Base-by-base conservation (phyloP, 2,888 invertebrate genomes). In the Heteropelma amictum region DNA sequence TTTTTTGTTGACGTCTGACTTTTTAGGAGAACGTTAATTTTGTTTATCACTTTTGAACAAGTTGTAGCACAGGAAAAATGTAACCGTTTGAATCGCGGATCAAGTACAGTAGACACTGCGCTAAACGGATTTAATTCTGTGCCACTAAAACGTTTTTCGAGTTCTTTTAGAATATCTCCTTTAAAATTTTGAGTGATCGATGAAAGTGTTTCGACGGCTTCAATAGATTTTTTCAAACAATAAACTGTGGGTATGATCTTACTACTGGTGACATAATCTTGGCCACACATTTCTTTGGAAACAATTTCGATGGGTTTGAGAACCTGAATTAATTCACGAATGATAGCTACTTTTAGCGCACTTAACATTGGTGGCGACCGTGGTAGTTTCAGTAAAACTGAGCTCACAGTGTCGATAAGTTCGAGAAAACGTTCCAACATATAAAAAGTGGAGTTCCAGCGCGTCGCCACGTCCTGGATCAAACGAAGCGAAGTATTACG, bases 391-490 rank as follows among this genome's bases (percentile, higher is more conserved):
- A 76, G 49, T 12, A 79, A 42, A 12, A 64, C 69, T 6, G 72
- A 38, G 49, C 51, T 65, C n/a, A 76, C 54, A 54, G n/a, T 60
- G 30, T 53, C 56, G n/a, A 58, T 53, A 3, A 68, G 51, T 23
- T 53, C 72, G n/a, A 70, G 54, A 49, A 77, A 77, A 47, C 79
- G 53, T 45, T 54, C 67, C 14, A 80, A 33, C 80, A 81, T 77
- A 8, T 72, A 61, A 60, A 72, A 76, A 7, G 74, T 77, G 14
- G 78, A 79, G 45, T 81, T 80, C 78, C 81, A 81, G 14, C 81
- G 63, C 10, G 77, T 78, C 10, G 60, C 47, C 10, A 80, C 80
- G 42, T 47, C 42, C 58, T 77, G 75, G n/a, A 80, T 77, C 0
- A 79, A 45, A 33, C 72, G 72, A 4, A 54, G 38, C 4, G 49